These are phyloP conservation scores for Tetranychus cinnabarinus DNA, from an alignment of 1,140 invertebrate species.

Conservation along the genomic window DNA sequence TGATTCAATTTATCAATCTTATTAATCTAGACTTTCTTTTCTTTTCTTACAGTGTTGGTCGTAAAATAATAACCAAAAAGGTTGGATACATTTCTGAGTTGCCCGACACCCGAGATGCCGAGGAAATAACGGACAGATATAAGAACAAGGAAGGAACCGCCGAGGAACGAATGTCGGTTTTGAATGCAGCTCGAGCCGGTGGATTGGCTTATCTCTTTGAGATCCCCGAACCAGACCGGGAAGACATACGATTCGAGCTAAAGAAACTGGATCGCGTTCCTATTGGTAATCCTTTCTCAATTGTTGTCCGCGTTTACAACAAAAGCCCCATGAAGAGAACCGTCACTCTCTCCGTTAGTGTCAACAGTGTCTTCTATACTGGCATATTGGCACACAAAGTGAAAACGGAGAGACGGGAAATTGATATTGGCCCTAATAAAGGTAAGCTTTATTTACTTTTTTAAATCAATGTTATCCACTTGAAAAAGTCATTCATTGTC, in stretches of 20 bases:
- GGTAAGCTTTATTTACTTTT: conserved; percentile 8
- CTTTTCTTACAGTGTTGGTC: conserved; percentile 39
- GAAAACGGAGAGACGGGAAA: conserved; percentile 33
- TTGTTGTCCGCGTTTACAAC: conserved; percentile 13
- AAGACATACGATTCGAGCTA: conserved; percentile 60
- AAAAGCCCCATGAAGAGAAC: conserved; percentile 30
- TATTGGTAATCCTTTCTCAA: conserved; percentile 49
- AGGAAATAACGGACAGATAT: conserved; percentile 66
- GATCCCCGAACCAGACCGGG: conserved; percentile 32
- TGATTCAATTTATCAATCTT: neutral
- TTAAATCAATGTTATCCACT: too few species aligned
- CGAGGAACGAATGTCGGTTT: conserved; percentile 54
- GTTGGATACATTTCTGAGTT: conserved; percentile 39
- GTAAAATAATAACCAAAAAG: conserved; percentile 65
- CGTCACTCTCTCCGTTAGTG: conserved; percentile 35
- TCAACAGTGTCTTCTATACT: conserved; percentile 47
- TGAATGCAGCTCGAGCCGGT: conserved; percentile 38
- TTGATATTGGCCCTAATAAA: conserved; percentile 11
- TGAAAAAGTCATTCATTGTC: too few species aligned
- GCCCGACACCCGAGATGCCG: conserved; percentile 16
- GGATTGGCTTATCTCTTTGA: conserved; percentile 20
- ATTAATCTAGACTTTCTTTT: neutral
- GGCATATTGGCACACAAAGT: conserved; percentile 40
- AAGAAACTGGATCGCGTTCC: conserved; percentile 55
- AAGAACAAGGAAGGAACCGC: conserved; percentile 49